These are phyloP conservation scores for Drosophila silvestris DNA, from an alignment of 2,888 invertebrate species.

Conservation along the genomic window DNA sequence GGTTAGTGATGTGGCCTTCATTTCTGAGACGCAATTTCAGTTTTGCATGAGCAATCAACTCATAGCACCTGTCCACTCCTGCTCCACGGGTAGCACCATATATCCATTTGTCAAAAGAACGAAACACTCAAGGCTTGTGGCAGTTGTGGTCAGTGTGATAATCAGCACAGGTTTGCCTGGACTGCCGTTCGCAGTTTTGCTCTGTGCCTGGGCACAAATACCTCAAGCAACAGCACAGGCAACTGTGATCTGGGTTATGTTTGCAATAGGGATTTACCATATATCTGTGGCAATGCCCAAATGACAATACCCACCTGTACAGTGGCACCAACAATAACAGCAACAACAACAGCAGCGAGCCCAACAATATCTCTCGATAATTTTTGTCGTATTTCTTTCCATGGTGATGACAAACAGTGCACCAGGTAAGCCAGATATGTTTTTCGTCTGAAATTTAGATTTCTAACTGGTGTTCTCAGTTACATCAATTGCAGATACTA, in stretches of 20 bases:
- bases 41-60: constrained; percentile 52
- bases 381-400: constrained; percentile 5
- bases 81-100: constrained; percentile 42
- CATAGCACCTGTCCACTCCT: constrained; percentile 41
- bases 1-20: constrained; percentile 56
- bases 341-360: not conserved
- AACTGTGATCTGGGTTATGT: constrained; percentile 40
- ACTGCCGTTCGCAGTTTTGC: constrained; percentile 58
- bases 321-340: not conserved
- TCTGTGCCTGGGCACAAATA: constrained; percentile 62
- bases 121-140: constrained; percentile 46
- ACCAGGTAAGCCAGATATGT: constrained; percentile 17
- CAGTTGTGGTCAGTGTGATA: constrained; percentile 64
- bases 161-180: constrained; percentile 64
- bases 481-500: constrained; percentile 12
- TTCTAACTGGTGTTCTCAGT: constrained; percentile 8
- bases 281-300: constrained; percentile 32
- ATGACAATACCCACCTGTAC: constrained; percentile 28
- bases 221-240: constrained; percentile 32
- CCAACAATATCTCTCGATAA: not conserved
- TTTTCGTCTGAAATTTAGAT: not conserved
- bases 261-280: constrained; percentile 23
- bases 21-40: constrained; percentile 65
- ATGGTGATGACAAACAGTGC: constrained; percentile 25
- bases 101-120: constrained; percentile 36